Evolutionary conservation across 2,888 invertebrate genomes (phyloP).

Genomic region (Plusia festucae): DNA sequence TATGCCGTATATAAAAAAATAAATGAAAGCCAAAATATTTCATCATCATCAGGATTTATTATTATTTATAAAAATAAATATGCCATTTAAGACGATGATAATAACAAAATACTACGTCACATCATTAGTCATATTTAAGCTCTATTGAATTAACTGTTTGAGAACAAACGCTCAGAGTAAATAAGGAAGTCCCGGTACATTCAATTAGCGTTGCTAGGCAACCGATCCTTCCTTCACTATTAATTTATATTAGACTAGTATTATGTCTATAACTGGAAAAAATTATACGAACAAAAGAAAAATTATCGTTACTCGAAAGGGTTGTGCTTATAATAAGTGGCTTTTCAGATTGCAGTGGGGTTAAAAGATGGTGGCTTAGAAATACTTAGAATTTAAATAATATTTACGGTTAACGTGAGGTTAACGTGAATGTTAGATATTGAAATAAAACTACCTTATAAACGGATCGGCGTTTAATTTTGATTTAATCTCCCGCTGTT

Average conservation of each 20-base stretch:
- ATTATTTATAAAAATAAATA: too few species aligned
- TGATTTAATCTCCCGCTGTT: too few species aligned
- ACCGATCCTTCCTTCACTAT: constrained; percentile 53
- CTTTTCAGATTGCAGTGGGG: not conserved
- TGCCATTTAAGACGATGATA: not conserved
- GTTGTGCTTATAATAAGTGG: constrained; percentile 5
- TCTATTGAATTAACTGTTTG: constrained; percentile 51
- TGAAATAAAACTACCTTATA: too few species aligned
- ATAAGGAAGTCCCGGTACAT: constrained; percentile 58
- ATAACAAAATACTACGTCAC: constrained; percentile 14
- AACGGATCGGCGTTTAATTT: too few species aligned
- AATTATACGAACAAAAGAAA: constrained; percentile 20
- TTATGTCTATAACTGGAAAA: constrained; percentile 18
- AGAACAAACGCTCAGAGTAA: constrained; percentile 52
- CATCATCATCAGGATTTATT: too few species aligned
- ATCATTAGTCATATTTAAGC: constrained; percentile 42
- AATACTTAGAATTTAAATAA: too few species aligned
- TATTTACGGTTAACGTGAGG: too few species aligned
- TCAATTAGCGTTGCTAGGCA: constrained; percentile 67
- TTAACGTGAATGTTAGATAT: too few species aligned
- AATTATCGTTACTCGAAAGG: constrained; percentile 11
- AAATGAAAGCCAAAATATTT: not conserved
- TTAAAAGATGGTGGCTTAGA: not conserved
- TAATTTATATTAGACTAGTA: constrained; percentile 54
- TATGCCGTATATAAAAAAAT: too few species aligned